Base-by-base conservation (phyloP, 2,797 vertebrate genomes). In the Sebastes cheni region DNA sequence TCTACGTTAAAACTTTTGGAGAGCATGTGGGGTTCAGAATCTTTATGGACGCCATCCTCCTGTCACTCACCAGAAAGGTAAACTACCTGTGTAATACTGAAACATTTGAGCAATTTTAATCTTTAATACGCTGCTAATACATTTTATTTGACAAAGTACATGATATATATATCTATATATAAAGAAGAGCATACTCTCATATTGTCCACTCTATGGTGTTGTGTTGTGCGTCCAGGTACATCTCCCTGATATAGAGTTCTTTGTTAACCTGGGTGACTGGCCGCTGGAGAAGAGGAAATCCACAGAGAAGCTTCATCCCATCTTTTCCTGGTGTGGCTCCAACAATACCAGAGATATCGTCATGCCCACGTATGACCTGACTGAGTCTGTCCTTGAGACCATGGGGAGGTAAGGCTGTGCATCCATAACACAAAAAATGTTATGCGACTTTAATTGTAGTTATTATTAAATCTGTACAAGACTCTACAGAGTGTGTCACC, bases 261-360 rank as follows among this genome's bases (percentile, higher is more conserved):
- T 99, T 91, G 98, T 99, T 39, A 99, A 99, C 89, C 88, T 99
- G 80, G 99, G 99, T 2, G 98, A 99, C 86, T 99, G 99, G 98
- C 99, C 99, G 16, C 89, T 99, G 90, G 99, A 99, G 91, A 99
- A 98, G 88, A 97, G 95, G 89, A 97, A 96, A 83, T 77, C 92
- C 52, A 68, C 84, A 0, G 93, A 97, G 64, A 95, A 93, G 18
- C 90, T 97, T 69, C 98, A 97, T 82, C 98, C 98, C 0, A 98
- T 99, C 89, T 99, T 99, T 89, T 99, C 99, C 0, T 99, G 98
- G 98, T 99, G 99, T 81, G 99, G 98, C 71, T 99, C 98, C 30
- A 97, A 91, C 46, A 97, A 97, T n/a, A 98, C 98, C 61, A 95
- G 93, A 88, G 99, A 99, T 77, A 98, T 99, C 1, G 98, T 99